Percentiles rank a stretch among this genome's conserved stretches.
phyloP scores from a whole-genome alignment of 2,888 invertebrate species.

The Melolontha melolontha region DNA sequence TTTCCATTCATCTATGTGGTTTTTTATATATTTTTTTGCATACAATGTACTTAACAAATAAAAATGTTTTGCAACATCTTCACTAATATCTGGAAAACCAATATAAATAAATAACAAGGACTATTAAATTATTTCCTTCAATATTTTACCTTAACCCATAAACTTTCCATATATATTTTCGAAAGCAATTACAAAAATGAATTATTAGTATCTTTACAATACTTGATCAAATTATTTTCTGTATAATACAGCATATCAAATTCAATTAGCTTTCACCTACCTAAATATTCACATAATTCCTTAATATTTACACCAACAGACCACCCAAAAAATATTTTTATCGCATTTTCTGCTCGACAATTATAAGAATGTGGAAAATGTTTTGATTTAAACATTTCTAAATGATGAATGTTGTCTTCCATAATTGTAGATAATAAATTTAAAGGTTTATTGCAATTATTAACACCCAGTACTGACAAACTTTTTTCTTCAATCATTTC shows the following conservation, averaged over 20 bases:
- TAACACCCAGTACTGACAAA: neutral
- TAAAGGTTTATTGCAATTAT: constrained; percentile 4
- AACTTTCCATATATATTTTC: constrained; percentile 9
- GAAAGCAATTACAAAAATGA: constrained; percentile 22
- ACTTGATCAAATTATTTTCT: neutral
- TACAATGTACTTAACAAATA: constrained; percentile 32
- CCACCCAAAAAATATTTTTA: constrained; percentile 75
- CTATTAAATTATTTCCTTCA: neutral
- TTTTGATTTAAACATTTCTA: constrained; percentile 24
- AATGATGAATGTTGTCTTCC: constrained; percentile 24
- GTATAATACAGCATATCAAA: neutral
- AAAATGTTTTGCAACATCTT: constrained; percentile 46
- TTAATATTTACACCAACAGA: constrained; percentile 72
- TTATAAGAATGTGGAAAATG: constrained; percentile 11
- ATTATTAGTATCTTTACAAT: neutral
- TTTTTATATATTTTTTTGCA: constrained; percentile 65
- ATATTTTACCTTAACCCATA: constrained; percentile 26
- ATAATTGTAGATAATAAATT: constrained; percentile 26
- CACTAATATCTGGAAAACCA: constrained; percentile 63
- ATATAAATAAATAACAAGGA: neutral
- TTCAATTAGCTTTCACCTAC: constrained; percentile 59
- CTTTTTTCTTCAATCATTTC: constrained; percentile 4
- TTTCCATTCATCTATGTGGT: constrained; percentile 66
- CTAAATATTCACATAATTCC: constrained; percentile 68
- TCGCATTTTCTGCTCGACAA: constrained; percentile 71